A percentile compares a stretch with the other conserved stretches of the same genome.
These are phyloP conservation scores for Andrena camellia DNA, from an alignment of 2,888 invertebrate species.

Conservation along the genomic window DNA sequence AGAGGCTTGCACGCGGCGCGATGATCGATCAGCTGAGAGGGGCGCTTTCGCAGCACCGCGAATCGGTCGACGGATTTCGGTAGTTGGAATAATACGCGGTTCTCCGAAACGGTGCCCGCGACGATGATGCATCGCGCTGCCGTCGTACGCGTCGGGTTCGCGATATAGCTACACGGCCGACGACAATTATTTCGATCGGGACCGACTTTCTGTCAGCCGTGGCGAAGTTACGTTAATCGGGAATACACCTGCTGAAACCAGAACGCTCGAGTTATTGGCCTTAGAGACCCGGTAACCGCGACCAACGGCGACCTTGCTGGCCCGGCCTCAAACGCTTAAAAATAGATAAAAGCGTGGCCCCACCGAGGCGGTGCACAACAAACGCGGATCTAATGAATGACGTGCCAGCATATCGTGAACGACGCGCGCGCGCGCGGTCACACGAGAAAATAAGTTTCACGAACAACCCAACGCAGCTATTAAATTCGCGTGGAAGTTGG, in stretches of 20 bases:
- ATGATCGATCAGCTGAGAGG: background rate
- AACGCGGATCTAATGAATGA: conserved; percentile 46
- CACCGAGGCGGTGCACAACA: conserved; percentile 10
- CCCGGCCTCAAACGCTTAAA: conserved; percentile 50
- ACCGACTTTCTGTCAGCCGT: background rate
- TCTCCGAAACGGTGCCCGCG: background rate
- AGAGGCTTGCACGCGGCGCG: background rate
- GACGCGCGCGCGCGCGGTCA: background rate
- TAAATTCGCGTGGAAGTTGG: no score
- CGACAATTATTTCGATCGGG: conserved; percentile 16
- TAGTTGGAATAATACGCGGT: conserved; percentile 3
- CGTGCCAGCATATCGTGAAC: conserved; percentile 2
- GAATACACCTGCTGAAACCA: conserved; percentile 59
- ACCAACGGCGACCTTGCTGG: conserved; percentile 60
- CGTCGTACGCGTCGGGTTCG: conserved; percentile 12
- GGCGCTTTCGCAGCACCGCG: background rate
- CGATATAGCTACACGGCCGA: conserved; percentile 17
- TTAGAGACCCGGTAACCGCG: conserved; percentile 32
- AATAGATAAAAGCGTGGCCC: conserved; percentile 55
- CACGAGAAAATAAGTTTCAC: background rate
- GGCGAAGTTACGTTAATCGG: conserved; percentile 23
- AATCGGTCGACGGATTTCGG: background rate
- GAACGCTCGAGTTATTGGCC: conserved; percentile 63
- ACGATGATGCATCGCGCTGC: background rate
- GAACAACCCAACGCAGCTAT: no score